Base-by-base conservation (phyloP, 2,888 invertebrate species). In the Nymphalis polychloros region DNA sequence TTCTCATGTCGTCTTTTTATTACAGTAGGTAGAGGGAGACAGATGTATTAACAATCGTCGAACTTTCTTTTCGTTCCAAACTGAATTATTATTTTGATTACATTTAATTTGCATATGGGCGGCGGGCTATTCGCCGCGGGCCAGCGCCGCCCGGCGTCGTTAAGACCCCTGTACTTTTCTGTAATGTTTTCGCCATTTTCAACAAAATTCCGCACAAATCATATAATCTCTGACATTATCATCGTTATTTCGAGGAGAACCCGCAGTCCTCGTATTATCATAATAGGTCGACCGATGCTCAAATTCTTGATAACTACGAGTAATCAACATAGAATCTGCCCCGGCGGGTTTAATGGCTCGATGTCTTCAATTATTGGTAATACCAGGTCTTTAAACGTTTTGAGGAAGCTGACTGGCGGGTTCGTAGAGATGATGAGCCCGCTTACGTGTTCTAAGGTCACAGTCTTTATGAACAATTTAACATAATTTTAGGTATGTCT, bases 121-220 rank as follows among this genome's bases (percentile, higher is more conserved):
- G 84, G 83, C 79, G 85, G 81, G 82, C 79, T 79, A 78, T 76
- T 77, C 79, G 87, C 89, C 88, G 77, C 81, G 80, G 89, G 86
- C 84, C 73, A 75, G 79, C 82, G 81, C 86, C 86, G 86, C 81
- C 81, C 83, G 77, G 78, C 87, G 84, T 84, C 85, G 85, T 86
- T 85, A 85, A 88, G 83, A 89, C 89, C 90, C 92, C 90, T 86
- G 89, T 91, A 90, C 88, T 92, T 92, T 92, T 90, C 89, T 90
- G 89, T 91, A 92, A 92, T 92, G 89, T 92, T 92, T 92, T 92
- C 92, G 92, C 92, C 92, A 90, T 92, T 92, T 92, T 86, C 90
- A 91, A 92, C 92, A 90, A 92, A 92, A 91, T 92, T 92, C 92
- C 92, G 78, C 83, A 88, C 92, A 92, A 92, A 92, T 92, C 88